Conservation (phyloP, 2,113 vertebrate genomes). For the Gopherus flavomarginatus region DNA sequence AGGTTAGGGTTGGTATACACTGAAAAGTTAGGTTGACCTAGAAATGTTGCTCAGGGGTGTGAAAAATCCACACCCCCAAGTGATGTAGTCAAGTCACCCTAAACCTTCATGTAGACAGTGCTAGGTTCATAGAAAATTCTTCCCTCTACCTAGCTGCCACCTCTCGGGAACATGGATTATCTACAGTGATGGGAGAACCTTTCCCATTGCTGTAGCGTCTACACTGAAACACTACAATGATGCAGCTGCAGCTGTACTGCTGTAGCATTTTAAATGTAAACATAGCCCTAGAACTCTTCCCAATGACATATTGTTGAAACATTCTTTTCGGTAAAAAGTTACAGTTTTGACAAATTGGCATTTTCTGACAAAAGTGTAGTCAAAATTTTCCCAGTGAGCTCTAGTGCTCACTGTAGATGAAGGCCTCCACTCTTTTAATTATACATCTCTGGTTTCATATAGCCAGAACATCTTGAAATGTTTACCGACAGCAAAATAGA, state of each 20-base stretch:
- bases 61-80: no score
- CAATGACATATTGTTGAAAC: no score
- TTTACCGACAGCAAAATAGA: background rate
- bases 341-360: no score
- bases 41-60: background rate
- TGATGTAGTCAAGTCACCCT: background rate
- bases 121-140: background rate
- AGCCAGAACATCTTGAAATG: background rate
- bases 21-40: background rate
- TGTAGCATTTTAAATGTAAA: background rate
- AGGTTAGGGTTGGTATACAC: background rate
- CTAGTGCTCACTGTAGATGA: background rate
- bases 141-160: background rate
- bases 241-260: no score
- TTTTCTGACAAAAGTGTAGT: background rate
- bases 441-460: background rate
- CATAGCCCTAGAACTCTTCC: no score
- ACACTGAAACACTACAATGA: background rate
- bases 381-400: background rate
- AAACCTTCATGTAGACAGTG: background rate
- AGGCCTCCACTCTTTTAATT: background rate
- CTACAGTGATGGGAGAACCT: background rate
- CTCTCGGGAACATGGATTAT: background rate
- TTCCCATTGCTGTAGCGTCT: background rate
- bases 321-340: no score